Percentiles rank a stretch among this genome's conserved stretches.
phyloP scores from a whole-genome alignment of 1,140 invertebrate species.

The Matsumurasca onukii region DNA sequence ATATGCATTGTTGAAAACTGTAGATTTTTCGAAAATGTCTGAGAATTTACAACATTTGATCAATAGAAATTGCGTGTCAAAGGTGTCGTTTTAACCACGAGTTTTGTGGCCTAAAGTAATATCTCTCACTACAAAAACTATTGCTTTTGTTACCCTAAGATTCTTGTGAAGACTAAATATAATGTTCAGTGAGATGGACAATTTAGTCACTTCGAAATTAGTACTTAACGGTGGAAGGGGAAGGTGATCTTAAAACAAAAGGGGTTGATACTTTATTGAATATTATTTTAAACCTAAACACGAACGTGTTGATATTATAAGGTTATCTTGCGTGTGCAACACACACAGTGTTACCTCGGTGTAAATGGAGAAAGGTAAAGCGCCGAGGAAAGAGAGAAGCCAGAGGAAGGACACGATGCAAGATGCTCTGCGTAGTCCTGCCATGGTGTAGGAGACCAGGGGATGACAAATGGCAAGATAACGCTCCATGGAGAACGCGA shows the following conservation, averaged over 20 bases:
- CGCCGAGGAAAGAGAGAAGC: constrained; percentile 71
- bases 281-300: neutral
- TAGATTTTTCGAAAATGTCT: neutral
- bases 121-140: too few species aligned
- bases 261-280: neutral
- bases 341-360: constrained; percentile 47
- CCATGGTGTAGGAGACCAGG: constrained; percentile 74
- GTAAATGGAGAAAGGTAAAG: constrained; percentile 74
- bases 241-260: neutral
- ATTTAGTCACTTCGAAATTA: too few species aligned
- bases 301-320: neutral
- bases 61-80: too few species aligned
- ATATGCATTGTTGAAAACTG: neutral
- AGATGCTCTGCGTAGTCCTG: constrained; percentile 73
- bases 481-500: constrained; percentile 80
- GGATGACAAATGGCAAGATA: constrained; percentile 93
- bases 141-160: too few species aligned
- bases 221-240: too few species aligned
- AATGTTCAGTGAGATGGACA: too few species aligned
- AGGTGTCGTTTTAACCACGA: too few species aligned
- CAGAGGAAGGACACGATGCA: constrained; percentile 78
- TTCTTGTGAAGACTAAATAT: too few species aligned
- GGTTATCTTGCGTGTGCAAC: constrained; percentile 26
- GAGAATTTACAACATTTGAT: too few species aligned
- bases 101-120: too few species aligned